phyloP scores from a whole-genome alignment of 2,113 vertebrate species.

The Choloepus hoffmanni region DNA sequence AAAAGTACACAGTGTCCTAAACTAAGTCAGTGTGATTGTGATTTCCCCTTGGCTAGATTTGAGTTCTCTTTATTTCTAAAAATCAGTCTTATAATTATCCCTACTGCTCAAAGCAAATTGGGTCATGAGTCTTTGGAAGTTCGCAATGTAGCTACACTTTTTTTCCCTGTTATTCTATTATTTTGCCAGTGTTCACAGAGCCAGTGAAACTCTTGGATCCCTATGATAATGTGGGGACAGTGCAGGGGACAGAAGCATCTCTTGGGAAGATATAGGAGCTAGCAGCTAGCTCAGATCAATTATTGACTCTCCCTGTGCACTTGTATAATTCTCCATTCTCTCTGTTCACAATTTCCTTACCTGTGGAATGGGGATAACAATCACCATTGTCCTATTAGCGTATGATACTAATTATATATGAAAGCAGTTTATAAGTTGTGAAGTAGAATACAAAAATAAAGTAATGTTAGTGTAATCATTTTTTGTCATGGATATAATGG shows the following conservation, averaged over 20 bases:
- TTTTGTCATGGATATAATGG: background rate
- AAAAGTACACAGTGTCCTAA: background rate
- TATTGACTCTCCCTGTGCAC: background rate
- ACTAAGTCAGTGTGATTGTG: background rate
- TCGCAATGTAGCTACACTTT: background rate
- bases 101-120: background rate
- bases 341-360: background rate
- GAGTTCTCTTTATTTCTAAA: slow-evolving; percentile 27
- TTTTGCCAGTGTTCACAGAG: background rate
- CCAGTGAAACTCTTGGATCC: background rate
- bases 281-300: background rate
- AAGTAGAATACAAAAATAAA: background rate
- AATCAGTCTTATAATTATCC: background rate
- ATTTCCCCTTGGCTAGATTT: slow-evolving; percentile 19
- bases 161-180: background rate
- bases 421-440: background rate
- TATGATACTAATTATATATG: background rate
- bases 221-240: background rate
- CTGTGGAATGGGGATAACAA: background rate
- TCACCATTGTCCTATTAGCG: background rate
- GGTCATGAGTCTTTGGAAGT: background rate
- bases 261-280: background rate
- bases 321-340: background rate
- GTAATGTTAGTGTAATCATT: background rate
- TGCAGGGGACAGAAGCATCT: rapidly evolving